A percentile compares a stretch with the other conserved stretches of the same genome.
Conservation (phyloP, 2,113 vertebrate species). For the Vulpes lagopus region DNA sequence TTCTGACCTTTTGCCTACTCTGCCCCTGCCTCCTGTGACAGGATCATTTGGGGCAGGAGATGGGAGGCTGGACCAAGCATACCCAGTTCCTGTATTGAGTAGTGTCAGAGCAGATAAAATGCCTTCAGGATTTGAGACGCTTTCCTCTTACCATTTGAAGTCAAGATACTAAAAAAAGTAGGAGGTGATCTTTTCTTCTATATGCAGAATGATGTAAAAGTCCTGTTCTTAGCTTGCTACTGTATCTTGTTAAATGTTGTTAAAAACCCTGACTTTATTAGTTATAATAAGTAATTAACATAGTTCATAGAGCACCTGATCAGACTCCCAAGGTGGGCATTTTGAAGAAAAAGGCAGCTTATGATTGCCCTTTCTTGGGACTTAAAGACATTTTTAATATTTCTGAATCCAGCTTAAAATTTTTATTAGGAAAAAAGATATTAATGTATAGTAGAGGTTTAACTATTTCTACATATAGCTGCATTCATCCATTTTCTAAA, state of each 20-base stretch:
- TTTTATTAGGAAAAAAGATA: neutral
- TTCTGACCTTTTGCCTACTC: neutral
- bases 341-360: constrained; percentile 17
- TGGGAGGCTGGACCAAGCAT: neutral
- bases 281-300: constrained; percentile 32
- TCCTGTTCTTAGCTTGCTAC: neutral
- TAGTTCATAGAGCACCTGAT: neutral
- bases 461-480: neutral
- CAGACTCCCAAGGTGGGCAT: neutral
- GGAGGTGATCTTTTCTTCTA: neutral
- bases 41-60: neutral
- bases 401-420: constrained; percentile 5
- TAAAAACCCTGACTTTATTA: neutral
- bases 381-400: neutral
- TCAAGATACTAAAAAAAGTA: neutral
- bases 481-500: neutral
- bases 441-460: neutral
- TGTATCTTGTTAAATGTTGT: neutral
- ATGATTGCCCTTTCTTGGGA: neutral
- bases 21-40: neutral
- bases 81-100: neutral
- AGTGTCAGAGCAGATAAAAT: neutral
- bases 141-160: neutral
- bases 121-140: neutral
- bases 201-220: neutral